phyloP scores from a whole-genome alignment of 1,140 invertebrate genomes.

The Drosophila littoralis region DNA sequence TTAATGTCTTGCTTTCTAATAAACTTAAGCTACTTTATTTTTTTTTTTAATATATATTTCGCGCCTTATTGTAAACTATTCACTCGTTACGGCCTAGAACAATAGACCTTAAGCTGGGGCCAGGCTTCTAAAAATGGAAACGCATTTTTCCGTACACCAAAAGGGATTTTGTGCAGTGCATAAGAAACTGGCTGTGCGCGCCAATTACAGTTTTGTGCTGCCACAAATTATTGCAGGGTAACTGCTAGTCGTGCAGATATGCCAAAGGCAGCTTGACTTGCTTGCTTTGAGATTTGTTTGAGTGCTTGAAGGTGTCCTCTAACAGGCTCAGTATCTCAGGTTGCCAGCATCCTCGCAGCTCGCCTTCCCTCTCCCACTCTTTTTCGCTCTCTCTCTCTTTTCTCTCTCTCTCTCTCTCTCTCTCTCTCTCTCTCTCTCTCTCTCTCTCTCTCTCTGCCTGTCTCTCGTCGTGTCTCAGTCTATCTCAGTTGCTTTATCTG shows the following conservation, averaged over 20 bases:
- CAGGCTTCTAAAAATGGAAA: too few species aligned
- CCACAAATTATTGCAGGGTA: background rate
- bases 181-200: too few species aligned
- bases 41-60: too few species aligned
- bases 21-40: too few species aligned
- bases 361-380: background rate
- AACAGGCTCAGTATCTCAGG: conserved; percentile 19
- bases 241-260: background rate
- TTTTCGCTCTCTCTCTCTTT: background rate
- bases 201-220: too few species aligned
- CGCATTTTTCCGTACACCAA: too few species aligned
- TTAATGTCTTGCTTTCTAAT: too few species aligned
- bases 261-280: conserved; percentile 21
- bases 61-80: too few species aligned
- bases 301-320: conserved; percentile 40
- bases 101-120: too few species aligned
- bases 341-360: background rate
- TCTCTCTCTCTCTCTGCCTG: background rate
- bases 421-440: background rate
- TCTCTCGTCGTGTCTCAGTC: background rate
- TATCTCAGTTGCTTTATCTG: background rate
- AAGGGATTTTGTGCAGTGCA: too few species aligned
- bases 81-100: too few species aligned
- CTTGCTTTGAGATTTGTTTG: conserved; percentile 33
- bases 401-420: background rate